Evolutionary conservation across 2,888 invertebrate genomes (phyloP).

Genomic region (Autographa gamma): DNA sequence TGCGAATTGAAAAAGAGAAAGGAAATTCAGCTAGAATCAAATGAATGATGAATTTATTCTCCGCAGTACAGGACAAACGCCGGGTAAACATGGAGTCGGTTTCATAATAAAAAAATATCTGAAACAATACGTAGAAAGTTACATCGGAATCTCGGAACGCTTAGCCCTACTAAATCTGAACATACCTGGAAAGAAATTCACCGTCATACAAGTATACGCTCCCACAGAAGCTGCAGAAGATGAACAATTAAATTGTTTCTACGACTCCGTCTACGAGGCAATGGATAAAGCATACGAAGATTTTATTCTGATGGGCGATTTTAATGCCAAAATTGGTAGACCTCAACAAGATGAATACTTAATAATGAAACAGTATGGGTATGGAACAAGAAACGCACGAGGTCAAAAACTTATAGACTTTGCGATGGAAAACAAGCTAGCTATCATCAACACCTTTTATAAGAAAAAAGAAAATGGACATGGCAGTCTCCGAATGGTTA

Average conservation of each 20-base stretch:
- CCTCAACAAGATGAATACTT: too few species aligned
- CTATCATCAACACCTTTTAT: too few species aligned
- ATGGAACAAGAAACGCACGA: too few species aligned
- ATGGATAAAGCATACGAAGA: conserved; percentile 8
- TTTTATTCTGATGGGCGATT: background rate
- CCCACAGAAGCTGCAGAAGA: conserved; percentile 11
- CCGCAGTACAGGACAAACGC: too few species aligned
- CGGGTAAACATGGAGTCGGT: conserved; percentile 16
- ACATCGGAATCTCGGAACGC: conserved; percentile 8
- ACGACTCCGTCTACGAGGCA: background rate
- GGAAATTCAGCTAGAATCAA: too few species aligned
- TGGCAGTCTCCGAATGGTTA: conserved; percentile 15
- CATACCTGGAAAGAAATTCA: background rate
- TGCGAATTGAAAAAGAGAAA: too few species aligned
- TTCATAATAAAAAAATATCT: conserved; percentile 14
- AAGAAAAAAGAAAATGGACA: background rate
- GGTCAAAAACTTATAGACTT: too few species aligned
- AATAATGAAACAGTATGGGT: too few species aligned
- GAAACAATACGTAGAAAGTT: conserved; percentile 8
- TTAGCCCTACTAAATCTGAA: conserved; percentile 14
- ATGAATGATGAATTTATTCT: too few species aligned
- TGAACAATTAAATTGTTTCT: background rate
- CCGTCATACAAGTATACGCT: conserved; percentile 17
- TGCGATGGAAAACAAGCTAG: too few species aligned
- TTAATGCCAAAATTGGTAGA: too few species aligned